These are phyloP conservation scores for Actinia equina DNA, from an alignment of 64 coral and sea anemone genomes.

Conservation along the genomic window DNA sequence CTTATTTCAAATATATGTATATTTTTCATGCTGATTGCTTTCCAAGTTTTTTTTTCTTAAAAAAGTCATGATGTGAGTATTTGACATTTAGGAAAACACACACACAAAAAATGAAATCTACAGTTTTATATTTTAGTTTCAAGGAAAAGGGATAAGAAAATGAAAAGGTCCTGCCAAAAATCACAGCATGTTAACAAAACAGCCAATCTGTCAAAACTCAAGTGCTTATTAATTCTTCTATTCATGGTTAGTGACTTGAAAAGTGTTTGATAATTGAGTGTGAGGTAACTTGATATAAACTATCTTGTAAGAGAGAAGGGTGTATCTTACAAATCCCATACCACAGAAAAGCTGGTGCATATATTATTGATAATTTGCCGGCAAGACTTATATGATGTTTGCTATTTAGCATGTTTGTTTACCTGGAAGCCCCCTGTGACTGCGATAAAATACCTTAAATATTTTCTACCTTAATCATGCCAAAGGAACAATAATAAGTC, in stretches of 20 bases:
- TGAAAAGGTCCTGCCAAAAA: background rate
- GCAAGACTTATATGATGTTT: background rate
- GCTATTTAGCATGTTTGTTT: background rate
- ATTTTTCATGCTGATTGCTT: too few relatives aligned
- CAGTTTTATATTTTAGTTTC: background rate
- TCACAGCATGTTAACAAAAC: background rate
- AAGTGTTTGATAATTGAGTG: conserved; percentile 5
- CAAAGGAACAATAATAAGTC: background rate
- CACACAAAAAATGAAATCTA: background rate
- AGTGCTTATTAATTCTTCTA: background rate
- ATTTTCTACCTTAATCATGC: background rate
- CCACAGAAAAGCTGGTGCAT: background rate
- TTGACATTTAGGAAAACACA: background rate
- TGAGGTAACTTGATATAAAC: background rate
- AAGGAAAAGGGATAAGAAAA: background rate
- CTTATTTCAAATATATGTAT: background rate
- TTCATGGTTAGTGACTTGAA: background rate
- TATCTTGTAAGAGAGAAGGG: background rate
- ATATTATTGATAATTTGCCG: background rate
- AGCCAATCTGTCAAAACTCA: background rate
- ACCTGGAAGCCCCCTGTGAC: background rate
- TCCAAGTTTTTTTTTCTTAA: too few relatives aligned
- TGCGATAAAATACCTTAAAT: background rate
- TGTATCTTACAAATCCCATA: background rate
- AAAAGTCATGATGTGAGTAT: background rate